Evolutionary conservation across 2,888 invertebrate genomes (phyloP).

Genomic region (Marronus borbonicus): DNA sequence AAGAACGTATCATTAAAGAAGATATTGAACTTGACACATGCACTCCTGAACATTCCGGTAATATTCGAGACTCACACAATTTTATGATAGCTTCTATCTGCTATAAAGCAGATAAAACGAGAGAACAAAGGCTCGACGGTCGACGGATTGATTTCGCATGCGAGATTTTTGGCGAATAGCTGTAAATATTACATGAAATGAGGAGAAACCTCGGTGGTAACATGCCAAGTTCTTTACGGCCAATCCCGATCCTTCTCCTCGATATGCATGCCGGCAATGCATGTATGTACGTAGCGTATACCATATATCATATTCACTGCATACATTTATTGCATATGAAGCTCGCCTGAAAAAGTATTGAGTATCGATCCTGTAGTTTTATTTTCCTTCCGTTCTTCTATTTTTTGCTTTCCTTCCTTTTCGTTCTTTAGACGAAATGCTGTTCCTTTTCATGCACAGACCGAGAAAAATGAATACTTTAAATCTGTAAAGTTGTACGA

Average conservation of each 20-base stretch:
- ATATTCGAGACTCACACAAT: too few species aligned
- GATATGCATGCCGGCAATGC: constrained; percentile 5
- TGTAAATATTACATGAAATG: constrained; percentile 6
- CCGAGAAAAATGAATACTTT: too few species aligned
- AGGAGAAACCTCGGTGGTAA: constrained; percentile 9
- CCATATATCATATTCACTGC: constrained; percentile 22
- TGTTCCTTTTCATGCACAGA: background rate
- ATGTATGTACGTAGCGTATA: background rate
- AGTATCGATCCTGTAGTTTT: constrained; percentile 26
- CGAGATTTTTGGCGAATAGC: constrained; percentile 12
- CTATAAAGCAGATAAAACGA: too few species aligned
- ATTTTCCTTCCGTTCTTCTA: constrained; percentile 12
- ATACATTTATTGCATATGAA: constrained; percentile 35
- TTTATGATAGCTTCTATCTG: too few species aligned
- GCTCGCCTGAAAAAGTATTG: constrained; percentile 21
- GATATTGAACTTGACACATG: too few species aligned
- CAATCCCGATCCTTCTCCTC: constrained; percentile 3
- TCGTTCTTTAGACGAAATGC: constrained; percentile 18
- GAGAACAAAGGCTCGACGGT: background rate
- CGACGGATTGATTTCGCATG: constrained; percentile 1
- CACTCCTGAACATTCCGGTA: too few species aligned
- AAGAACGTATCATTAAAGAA: too few species aligned
- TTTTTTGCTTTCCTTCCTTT: background rate
- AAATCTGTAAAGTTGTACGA: too few species aligned
- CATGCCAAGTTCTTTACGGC: constrained; percentile 14